phyloP scores from a whole-genome alignment of 92 coral and sea anemone species.

The Phenganax subtilis region DNA sequence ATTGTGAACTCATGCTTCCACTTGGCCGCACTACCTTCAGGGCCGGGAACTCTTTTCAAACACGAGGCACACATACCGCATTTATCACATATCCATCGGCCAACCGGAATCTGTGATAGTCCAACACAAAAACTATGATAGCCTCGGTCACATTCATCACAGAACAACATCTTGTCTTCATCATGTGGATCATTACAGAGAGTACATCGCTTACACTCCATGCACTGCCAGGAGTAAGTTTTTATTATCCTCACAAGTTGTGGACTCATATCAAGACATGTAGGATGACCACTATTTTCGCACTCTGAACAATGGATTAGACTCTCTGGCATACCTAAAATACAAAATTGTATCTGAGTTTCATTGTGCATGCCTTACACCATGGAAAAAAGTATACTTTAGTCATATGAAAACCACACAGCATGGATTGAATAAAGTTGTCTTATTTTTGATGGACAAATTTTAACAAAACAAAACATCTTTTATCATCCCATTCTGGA shows the following conservation, averaged over 20 bases:
- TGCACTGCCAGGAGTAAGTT: slow-evolving; percentile 99
- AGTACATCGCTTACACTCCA: slow-evolving; percentile 96
- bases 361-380: too few species aligned
- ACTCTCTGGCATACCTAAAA: slow-evolving; percentile 52
- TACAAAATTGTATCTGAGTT: not conserved
- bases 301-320: slow-evolving; percentile 99
- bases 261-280: slow-evolving; percentile 89
- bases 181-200: slow-evolving; percentile 94
- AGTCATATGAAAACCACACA: too few species aligned
- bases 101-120: slow-evolving; percentile 62
- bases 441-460: too few species aligned
- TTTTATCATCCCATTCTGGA: too few species aligned
- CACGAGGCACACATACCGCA: slow-evolving; percentile 99
- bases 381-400: too few species aligned
- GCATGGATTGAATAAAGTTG: too few species aligned
- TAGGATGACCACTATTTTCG: slow-evolving; percentile 97
- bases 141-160: slow-evolving; percentile 99
- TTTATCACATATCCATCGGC: slow-evolving; percentile 97
- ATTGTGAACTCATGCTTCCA: slow-evolving; percentile 99
- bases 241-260: slow-evolving; percentile 85
- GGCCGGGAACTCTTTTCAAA: slow-evolving; percentile 82
- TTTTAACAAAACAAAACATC: too few species aligned
- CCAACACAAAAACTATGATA: slow-evolving; percentile 99
- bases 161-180: slow-evolving; percentile 98
- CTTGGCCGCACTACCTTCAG: slow-evolving; percentile 75